A percentile compares a stretch with the other conserved stretches of the same genome.
These are phyloP conservation scores for Ischnura elegans DNA, from an alignment of 2,888 invertebrate genomes.

Conservation along the genomic window DNA sequence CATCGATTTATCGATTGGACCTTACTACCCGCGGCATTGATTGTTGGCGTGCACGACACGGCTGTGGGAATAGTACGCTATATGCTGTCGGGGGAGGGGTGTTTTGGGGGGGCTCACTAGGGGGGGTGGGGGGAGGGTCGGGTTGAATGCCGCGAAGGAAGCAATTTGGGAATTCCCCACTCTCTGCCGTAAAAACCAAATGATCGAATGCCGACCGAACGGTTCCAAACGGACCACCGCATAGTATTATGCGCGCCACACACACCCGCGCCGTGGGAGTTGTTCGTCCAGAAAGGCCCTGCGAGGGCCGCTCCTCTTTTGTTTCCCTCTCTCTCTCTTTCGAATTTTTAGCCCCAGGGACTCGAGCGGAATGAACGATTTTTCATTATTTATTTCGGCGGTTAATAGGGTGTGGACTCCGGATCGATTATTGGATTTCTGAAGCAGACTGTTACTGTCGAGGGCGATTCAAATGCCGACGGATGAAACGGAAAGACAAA, in stretches of 20 bases:
- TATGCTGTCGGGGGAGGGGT: background rate
- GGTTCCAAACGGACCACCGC: background rate
- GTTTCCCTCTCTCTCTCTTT: too few species aligned
- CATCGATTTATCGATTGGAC: constrained; percentile 53
- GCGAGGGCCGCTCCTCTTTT: background rate
- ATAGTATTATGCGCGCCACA: too few species aligned
- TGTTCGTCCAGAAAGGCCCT: background rate
- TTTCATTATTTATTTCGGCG: background rate
- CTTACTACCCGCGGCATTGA: constrained; percentile 36
- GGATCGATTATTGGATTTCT: background rate
- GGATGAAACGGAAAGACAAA: too few species aligned
- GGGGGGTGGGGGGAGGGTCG: background rate
- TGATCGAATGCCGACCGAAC: background rate
- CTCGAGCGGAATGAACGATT: background rate
- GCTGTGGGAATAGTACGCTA: background rate
- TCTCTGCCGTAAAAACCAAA: background rate
- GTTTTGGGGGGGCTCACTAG: background rate
- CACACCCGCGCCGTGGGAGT: too few species aligned
- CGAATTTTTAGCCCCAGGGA: background rate
- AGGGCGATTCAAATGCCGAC: background rate
- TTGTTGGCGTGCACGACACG: constrained; percentile 25
- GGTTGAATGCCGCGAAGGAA: background rate
- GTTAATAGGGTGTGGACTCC: background rate
- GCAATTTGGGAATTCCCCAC: background rate
- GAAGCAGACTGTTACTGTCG: background rate